phyloP scores from a whole-genome alignment of 2,113 vertebrate species.

The Chamaetylas fuelleborni region DNA sequence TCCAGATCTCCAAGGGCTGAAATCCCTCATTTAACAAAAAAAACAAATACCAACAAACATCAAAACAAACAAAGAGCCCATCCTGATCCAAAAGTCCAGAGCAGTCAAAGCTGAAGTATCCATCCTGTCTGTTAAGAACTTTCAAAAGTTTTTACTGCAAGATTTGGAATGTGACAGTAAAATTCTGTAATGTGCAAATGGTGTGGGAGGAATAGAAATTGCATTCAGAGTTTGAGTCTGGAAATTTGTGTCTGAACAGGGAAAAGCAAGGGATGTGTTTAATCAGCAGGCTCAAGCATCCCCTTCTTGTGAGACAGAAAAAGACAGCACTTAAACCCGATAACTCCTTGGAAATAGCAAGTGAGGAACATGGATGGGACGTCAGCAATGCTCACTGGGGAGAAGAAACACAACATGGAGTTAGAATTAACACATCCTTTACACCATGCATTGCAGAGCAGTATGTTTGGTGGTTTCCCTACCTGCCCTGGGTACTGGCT shows the following conservation, averaged over 20 bases:
- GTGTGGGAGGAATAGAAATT: conserved; percentile 63
- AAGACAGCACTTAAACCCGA: conserved; percentile 38
- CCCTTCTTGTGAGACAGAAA: conserved; percentile 49
- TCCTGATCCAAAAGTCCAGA: neutral
- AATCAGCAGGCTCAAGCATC: conserved; percentile 53
- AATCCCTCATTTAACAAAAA: neutral
- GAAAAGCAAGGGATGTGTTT: conserved; percentile 59
- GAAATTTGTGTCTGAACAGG: conserved; percentile 50
- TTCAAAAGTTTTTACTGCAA: conserved; percentile 20
- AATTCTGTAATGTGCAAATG: conserved; percentile 28
- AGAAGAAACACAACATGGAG: conserved; percentile 36
- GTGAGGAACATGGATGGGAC: neutral
- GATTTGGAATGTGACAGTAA: conserved; percentile 21
- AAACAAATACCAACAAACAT: fast-evolving
- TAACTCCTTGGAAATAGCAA: conserved; percentile 51
- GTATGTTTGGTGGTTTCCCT: neutral
- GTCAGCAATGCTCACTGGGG: neutral
- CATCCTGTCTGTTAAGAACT: conserved; percentile 23
- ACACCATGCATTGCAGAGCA: neutral
- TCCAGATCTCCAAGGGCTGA: neutral
- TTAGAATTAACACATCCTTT: neutral
- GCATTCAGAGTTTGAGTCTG: conserved; percentile 41
- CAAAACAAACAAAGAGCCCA: neutral
- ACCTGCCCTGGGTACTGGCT: neutral
- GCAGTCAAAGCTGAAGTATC: neutral